Conservation (phyloP, 2,113 vertebrate genomes). For the Eupsittula cactorum region DNA sequence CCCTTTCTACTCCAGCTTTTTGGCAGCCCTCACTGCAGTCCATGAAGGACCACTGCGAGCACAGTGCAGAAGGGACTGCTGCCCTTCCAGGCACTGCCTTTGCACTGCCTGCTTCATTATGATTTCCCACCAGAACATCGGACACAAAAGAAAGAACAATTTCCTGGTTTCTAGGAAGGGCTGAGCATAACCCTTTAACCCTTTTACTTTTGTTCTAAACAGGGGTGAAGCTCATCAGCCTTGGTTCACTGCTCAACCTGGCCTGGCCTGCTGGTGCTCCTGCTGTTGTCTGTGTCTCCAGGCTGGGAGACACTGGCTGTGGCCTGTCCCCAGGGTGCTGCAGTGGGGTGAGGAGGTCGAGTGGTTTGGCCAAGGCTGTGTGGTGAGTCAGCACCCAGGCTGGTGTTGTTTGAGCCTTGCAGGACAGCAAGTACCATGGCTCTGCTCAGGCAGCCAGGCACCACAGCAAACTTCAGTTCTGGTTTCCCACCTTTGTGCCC, state of each 20-base stretch:
- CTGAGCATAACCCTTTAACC: background rate
- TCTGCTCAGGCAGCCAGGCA: background rate
- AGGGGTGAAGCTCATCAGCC: background rate
- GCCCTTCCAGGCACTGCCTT: background rate
- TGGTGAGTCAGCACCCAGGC: background rate
- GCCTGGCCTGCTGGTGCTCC: background rate
- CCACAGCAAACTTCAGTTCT: background rate
- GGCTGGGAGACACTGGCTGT: background rate
- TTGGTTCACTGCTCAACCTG: background rate
- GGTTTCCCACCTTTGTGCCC: background rate
- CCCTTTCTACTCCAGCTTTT: background rate
- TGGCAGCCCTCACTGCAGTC: background rate
- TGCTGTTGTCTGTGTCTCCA: fast-evolving
- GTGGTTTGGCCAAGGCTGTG: background rate
- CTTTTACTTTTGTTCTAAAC: background rate
- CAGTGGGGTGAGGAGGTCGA: background rate
- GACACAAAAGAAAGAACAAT: background rate
- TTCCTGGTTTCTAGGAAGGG: background rate
- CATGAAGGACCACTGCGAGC: background rate
- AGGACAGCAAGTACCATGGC: background rate
- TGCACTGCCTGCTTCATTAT: background rate
- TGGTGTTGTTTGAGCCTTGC: background rate
- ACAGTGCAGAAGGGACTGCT: background rate
- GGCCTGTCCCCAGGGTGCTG: background rate
- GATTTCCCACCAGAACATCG: background rate